Evolutionary conservation across 92 coral and sea anemone species (phyloP).

Genomic region (Paramuricea clavata): DNA sequence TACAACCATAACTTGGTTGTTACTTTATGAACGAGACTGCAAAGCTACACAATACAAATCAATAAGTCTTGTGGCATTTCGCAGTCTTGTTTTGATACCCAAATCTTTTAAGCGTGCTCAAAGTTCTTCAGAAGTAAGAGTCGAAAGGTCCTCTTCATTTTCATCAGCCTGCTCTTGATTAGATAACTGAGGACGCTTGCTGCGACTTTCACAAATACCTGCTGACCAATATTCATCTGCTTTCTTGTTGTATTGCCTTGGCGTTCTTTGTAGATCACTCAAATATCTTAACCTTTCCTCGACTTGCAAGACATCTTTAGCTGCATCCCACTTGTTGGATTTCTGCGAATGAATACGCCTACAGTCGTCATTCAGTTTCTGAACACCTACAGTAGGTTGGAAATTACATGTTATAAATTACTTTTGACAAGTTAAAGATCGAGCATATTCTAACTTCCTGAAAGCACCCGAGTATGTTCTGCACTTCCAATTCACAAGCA

Average conservation of each 20-base stretch:
- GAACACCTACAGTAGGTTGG: constrained; percentile 11
- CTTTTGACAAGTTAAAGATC: not conserved
- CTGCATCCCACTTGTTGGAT: constrained; percentile 38
- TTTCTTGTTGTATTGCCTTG: constrained; percentile 11
- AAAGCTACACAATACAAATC: constrained; percentile 27
- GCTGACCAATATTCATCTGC: constrained; percentile 19
- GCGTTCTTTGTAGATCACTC: not conserved
- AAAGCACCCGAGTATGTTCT: not conserved
- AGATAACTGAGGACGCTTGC: constrained; percentile 4
- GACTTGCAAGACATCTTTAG: constrained; percentile 23
- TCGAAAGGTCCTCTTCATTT: not conserved
- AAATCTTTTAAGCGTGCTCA: not conserved
- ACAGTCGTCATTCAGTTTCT: constrained; percentile 18
- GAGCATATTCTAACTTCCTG: not conserved
- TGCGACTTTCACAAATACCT: constrained; percentile 14
- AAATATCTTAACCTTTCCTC: not conserved
- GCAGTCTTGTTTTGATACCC: not conserved
- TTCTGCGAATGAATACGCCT: constrained; percentile 1
- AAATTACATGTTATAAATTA: not conserved
- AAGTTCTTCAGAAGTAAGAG: not conserved
- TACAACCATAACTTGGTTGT: constrained; percentile 7
- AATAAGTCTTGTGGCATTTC: constrained; percentile 15
- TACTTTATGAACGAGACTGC: not conserved
- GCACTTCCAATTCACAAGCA: not conserved
- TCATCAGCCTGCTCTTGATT: not conserved